phyloP scores from a whole-genome alignment of 2,888 invertebrate genomes.

The Saturnia pavonia region DNA sequence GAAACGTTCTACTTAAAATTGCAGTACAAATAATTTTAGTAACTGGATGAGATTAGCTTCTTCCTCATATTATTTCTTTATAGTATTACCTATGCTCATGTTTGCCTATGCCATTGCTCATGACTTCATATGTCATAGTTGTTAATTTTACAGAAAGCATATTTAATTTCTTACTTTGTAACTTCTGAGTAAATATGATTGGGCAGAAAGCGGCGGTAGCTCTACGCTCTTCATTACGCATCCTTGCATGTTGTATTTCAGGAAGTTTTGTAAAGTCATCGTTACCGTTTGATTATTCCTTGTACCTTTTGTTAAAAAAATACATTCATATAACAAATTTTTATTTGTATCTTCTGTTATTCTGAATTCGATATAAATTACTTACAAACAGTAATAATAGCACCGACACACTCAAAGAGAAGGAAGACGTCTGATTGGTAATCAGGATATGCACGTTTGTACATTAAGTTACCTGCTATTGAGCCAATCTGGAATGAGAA shows the following conservation, averaged over 20 bases:
- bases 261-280: constrained; percentile 73
- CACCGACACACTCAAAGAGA: constrained; percentile 80
- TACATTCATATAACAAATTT: background rate
- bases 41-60: no score
- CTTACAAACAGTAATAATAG: constrained; percentile 78
- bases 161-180: constrained; percentile 82
- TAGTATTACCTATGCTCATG: no score
- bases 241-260: constrained; percentile 83
- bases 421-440: constrained; percentile 86
- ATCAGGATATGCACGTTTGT: constrained; percentile 81
- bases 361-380: constrained; percentile 22
- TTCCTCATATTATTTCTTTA: no score
- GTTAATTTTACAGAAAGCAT: background rate
- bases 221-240: constrained; percentile 83
- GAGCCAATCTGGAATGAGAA: constrained; percentile 80
- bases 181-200: constrained; percentile 78
- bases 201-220: constrained; percentile 76
- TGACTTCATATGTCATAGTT: background rate
- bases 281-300: constrained; percentile 33
- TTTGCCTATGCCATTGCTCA: no score
- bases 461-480: constrained; percentile 85
- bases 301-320: constrained; percentile 38
- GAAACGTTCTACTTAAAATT: no score
- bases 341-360: background rate
- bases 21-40: no score